A percentile compares a stretch with the other conserved stretches of the same genome.
Evolutionary conservation across 2,113 vertebrate species (phyloP).

Genomic region (Grammomys surdaster): DNA sequence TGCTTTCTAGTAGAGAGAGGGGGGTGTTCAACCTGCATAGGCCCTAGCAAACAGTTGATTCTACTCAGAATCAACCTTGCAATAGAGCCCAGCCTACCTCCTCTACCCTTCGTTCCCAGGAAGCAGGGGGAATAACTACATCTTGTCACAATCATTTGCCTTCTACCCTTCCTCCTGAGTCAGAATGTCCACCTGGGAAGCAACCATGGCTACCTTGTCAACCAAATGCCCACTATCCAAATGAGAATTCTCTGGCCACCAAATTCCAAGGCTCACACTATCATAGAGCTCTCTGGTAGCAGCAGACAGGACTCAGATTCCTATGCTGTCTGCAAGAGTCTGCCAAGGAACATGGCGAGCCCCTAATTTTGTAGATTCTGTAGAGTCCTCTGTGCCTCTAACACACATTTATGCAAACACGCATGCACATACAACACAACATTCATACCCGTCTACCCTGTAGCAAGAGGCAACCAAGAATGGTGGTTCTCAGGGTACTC

Average conservation of each 20-base stretch:
- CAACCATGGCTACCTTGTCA: not conserved
- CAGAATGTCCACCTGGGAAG: not conserved
- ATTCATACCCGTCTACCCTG: not conserved
- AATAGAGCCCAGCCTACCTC: not conserved
- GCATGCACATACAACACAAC: not conserved
- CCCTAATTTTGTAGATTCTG: not conserved
- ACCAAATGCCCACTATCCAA: not conserved
- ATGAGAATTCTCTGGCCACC: not conserved
- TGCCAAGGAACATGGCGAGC: fast-evolving
- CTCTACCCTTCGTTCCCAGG: not conserved
- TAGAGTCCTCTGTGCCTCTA: not conserved
- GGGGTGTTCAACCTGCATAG: not conserved
- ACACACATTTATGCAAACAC: not conserved
- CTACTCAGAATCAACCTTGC: not conserved
- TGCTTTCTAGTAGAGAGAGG: not conserved
- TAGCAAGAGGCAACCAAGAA: not conserved
- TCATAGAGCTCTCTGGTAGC: not conserved
- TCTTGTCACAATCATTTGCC: not conserved
- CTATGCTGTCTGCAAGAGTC: not conserved
- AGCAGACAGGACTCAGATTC: not conserved
- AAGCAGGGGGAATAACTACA: not conserved
- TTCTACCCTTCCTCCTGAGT: not conserved
- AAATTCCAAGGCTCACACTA: not conserved
- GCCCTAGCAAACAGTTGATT: not conserved
- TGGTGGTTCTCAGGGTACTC: not conserved